Percentiles rank a stretch among this genome's conserved stretches.
phyloP scores from a whole-genome alignment of 2,888 invertebrate genomes.

The Pimpla rufipes region DNA sequence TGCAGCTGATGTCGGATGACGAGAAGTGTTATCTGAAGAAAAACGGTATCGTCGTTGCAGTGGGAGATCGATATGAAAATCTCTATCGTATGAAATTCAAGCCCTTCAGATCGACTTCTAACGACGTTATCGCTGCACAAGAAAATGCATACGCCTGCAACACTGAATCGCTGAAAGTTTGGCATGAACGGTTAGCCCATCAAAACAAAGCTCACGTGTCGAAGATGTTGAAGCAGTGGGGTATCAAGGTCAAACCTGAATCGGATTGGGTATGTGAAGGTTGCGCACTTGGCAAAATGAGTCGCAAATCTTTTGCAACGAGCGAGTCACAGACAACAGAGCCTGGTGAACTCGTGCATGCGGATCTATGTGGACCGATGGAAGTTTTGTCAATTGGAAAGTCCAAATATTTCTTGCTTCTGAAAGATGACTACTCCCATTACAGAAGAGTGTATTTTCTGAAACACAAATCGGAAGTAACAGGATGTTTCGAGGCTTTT shows the following conservation, averaged over 20 bases:
- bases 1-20: background rate
- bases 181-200: conserved; percentile 29
- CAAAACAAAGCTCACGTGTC: conserved; percentile 12
- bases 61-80: conserved; percentile 6
- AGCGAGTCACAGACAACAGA: conserved; percentile 31
- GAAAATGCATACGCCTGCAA: background rate
- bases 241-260: background rate
- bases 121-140: background rate
- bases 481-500: no score
- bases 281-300: conserved; percentile 16
- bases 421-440: no score
- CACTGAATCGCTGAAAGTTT: background rate
- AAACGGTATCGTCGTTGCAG: background rate
- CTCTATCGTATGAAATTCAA: conserved; percentile 23
- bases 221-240: background rate
- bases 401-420: no score
- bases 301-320: background rate
- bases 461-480: no score
- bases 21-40: conserved; percentile 3
- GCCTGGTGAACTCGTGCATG: no score
- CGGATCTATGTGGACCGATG: no score
- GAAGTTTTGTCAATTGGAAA: no score
- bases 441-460: no score
- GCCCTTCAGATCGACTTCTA: background rate
- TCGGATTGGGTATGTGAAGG: background rate